Evolutionary conservation across 2,888 invertebrate genomes (phyloP).

Genomic region (Tenthredo livida): DNA sequence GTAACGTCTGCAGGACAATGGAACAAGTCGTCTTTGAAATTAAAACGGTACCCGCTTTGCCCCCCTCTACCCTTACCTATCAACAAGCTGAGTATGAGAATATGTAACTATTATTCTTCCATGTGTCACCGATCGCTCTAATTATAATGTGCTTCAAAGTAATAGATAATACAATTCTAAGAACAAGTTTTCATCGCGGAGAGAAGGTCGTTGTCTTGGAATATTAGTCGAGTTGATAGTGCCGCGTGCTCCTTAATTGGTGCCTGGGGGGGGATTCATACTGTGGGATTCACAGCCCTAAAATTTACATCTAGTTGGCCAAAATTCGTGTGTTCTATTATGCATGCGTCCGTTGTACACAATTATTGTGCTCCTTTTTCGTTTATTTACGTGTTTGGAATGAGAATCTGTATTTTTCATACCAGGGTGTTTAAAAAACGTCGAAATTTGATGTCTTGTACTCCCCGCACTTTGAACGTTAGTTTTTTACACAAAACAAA

Average conservation of each 20-base stretch:
- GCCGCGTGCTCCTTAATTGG: background rate
- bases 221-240: background rate
- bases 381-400: background rate
- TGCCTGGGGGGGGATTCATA: background rate
- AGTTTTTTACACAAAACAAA: too few relatives aligned
- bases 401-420: background rate
- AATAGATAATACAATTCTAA: background rate
- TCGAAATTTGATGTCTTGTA: too few relatives aligned
- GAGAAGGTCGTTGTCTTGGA: too few relatives aligned
- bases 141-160: background rate
- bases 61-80: background rate
- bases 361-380: background rate
- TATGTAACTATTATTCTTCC: background rate
- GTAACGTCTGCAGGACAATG: too few relatives aligned
- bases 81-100: background rate
- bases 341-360: background rate
- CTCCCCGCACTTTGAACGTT: too few relatives aligned
- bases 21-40: too few relatives aligned
- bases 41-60: too few relatives aligned
- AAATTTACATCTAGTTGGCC: background rate
- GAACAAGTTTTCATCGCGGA: too few relatives aligned
- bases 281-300: background rate
- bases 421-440: too few relatives aligned
- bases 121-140: background rate
- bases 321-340: background rate